These are phyloP conservation scores for Penaeus chinensis DNA, from an alignment of 1,140 invertebrate genomes.

Conservation along the genomic window DNA sequence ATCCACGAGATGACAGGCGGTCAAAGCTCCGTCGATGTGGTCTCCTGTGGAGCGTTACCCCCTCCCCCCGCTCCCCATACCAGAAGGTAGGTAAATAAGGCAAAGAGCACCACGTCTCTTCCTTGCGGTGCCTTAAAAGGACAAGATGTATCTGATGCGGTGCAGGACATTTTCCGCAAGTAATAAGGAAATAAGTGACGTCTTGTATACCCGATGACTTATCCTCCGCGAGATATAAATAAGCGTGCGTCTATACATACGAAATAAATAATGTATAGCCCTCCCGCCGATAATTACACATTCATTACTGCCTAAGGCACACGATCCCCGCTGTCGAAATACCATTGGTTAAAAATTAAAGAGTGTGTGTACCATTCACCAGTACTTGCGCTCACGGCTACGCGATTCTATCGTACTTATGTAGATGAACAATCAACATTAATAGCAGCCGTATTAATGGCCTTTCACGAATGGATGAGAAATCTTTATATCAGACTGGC, in stretches of 20 bases:
- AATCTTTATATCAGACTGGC: conserved; percentile 35
- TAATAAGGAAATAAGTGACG: too few species aligned
- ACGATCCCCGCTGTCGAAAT: conserved; percentile 43
- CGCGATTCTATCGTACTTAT: conserved; percentile 42
- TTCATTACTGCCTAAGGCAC: conserved; percentile 52
- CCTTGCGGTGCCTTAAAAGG: too few species aligned
- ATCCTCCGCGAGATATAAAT: too few species aligned
- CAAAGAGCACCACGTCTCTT: too few species aligned
- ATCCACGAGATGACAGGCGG: too few species aligned
- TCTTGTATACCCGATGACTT: too few species aligned
- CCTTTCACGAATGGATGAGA: conserved; percentile 51
- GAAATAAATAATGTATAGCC: not conserved
- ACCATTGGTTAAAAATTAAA: conserved; percentile 53
- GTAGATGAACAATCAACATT: conserved; percentile 48
- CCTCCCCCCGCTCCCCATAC: too few species aligned
- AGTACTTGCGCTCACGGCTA: conserved; percentile 22
- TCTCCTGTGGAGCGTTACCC: too few species aligned
- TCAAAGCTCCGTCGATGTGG: too few species aligned
- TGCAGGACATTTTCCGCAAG: too few species aligned
- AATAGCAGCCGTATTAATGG: conserved; percentile 42
- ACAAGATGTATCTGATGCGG: too few species aligned
- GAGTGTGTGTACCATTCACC: conserved; percentile 16
- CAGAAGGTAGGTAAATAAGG: too few species aligned
- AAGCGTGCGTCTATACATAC: not conserved
- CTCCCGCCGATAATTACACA: conserved; percentile 43